Evolutionary conservation across 2,797 vertebrate species (phyloP).

Genomic region (Danio aesculapii): DNA sequence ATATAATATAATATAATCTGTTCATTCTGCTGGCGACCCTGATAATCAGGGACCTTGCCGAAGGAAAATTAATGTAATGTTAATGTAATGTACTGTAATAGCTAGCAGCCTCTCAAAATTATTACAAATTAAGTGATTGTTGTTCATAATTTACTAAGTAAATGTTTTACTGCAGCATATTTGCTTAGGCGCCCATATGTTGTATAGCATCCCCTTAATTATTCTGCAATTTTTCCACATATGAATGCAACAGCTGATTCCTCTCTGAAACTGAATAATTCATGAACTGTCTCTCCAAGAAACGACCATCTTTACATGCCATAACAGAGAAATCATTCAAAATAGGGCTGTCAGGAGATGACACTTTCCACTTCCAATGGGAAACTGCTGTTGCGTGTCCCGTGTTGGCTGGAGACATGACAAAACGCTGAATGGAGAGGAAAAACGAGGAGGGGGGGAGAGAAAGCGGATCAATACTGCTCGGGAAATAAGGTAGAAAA

Average conservation of each 20-base stretch:
- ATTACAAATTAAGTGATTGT: background rate
- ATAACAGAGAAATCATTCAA: slow-evolving; percentile 68
- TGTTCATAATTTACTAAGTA: background rate
- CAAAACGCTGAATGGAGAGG: slow-evolving; percentile 82
- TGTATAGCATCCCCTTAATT: background rate
- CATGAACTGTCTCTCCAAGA: slow-evolving; percentile 20
- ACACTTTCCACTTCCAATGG: slow-evolving; percentile 83
- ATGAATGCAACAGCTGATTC: slow-evolving; percentile 15
- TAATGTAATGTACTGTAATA: background rate
- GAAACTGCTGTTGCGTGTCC: slow-evolving; percentile 81
- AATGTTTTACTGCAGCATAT: background rate
- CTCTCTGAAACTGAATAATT: slow-evolving; percentile 19
- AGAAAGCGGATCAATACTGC: slow-evolving; percentile 91
- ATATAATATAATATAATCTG: too few species aligned
- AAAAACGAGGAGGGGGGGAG: slow-evolving; percentile 64
- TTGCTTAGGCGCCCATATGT: background rate
- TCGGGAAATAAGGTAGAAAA: slow-evolving; percentile 99
- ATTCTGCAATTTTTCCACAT: background rate
- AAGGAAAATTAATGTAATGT: background rate
- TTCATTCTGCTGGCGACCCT: too few species aligned
- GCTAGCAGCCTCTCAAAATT: background rate
- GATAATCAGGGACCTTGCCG: too few species aligned
- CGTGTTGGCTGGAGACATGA: slow-evolving; percentile 77
- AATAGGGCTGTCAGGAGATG: slow-evolving; percentile 82
- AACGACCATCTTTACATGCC: background rate